Conservation (phyloP, 2,113 vertebrate genomes). For the Melierax canorus region DNA sequence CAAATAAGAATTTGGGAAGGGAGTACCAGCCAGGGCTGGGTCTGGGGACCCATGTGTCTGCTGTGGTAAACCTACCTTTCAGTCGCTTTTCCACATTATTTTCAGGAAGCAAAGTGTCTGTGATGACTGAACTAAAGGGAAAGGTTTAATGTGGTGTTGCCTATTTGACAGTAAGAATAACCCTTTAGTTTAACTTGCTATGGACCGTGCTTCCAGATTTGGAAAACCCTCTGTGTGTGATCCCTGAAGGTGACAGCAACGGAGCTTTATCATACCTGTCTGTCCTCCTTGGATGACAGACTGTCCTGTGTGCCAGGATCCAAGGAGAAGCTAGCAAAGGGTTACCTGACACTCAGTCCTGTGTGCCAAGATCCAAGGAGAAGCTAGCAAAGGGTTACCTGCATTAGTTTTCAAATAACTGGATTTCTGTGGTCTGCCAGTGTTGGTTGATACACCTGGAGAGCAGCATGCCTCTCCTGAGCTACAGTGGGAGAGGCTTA, state of each 20-base stretch:
- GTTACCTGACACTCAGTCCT: neutral
- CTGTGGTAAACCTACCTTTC: neutral
- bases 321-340: neutral
- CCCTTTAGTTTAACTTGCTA: neutral
- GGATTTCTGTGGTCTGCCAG: neutral
- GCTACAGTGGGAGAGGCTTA: neutral
- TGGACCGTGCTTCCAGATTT: neutral
- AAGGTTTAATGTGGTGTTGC: neutral
- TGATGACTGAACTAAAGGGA: neutral
- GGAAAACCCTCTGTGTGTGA: neutral
- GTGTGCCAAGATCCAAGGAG: neutral
- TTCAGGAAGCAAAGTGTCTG: neutral
- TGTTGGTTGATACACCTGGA: neutral
- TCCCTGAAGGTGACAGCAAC: neutral
- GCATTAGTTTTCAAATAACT: neutral
- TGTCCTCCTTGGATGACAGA: neutral
- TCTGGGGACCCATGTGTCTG: neutral
- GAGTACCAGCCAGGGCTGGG: neutral
- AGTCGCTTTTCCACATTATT: neutral
- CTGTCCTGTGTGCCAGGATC: neutral
- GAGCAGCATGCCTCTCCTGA: neutral
- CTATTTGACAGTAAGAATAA: neutral
- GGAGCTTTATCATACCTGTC: neutral
- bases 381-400: neutral
- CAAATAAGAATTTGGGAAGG: neutral